A percentile compares a stretch with the other conserved stretches of the same genome.
phyloP scores from a whole-genome alignment of 1,140 invertebrate genomes.

The Globodera rostochiensis region DNA sequence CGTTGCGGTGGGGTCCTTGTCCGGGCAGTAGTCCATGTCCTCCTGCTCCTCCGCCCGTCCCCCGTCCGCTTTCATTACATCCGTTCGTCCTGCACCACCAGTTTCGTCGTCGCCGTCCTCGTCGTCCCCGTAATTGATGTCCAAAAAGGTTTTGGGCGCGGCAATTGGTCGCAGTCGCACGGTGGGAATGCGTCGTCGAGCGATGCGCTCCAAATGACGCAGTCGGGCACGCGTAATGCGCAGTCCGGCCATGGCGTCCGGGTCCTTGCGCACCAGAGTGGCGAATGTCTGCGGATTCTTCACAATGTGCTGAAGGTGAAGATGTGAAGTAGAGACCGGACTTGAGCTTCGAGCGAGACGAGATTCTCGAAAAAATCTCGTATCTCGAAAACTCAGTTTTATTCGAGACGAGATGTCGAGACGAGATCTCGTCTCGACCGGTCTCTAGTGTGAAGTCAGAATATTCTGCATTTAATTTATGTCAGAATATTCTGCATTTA shows the following conservation, averaged over 20 bases:
- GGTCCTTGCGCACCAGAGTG: constrained; percentile 41
- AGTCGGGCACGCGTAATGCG: constrained; percentile 45
- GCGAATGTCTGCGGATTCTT: constrained; percentile 50
- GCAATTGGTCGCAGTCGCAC: constrained; percentile 27
- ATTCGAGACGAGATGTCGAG: too few relatives aligned
- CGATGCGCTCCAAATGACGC: constrained; percentile 40
- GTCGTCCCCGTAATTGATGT: constrained; percentile 45
- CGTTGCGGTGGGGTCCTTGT: background rate
- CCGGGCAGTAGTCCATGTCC: constrained; percentile 16
- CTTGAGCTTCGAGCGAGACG: too few relatives aligned
- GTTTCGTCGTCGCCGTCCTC: constrained; percentile 41
- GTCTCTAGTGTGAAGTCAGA: too few relatives aligned
- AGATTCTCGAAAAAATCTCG: too few relatives aligned
- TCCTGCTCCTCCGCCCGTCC: constrained; percentile 31
- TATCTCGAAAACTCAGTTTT: too few relatives aligned
- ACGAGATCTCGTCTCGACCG: too few relatives aligned
- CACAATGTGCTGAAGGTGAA: constrained; percentile 47
- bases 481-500: too few relatives aligned
- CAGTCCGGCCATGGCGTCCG: constrained; percentile 44
- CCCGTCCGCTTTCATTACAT: constrained; percentile 22
- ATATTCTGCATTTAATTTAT: too few relatives aligned
- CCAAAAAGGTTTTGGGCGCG: constrained; percentile 35
- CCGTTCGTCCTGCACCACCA: background rate
- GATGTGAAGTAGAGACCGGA: background rate
- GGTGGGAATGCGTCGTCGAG: constrained; percentile 20